A percentile compares a stretch with the other conserved stretches of the same genome.
phyloP scores from a whole-genome alignment of 2,113 vertebrate species.

The Larimichthys crocea region DNA sequence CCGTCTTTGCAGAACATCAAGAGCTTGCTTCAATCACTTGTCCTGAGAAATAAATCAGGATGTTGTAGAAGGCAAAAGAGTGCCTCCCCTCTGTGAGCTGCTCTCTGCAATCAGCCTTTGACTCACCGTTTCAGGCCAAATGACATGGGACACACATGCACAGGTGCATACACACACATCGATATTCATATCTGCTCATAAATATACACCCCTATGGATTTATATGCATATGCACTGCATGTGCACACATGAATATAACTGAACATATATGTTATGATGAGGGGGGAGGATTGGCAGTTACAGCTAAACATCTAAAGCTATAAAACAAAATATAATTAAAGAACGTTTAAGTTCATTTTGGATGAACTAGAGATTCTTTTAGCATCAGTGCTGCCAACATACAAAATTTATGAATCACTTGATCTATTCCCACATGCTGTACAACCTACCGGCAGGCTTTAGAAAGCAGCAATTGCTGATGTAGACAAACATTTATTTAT shows the following conservation, averaged over 20 bases:
- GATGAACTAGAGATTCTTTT: background rate
- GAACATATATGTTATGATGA: background rate
- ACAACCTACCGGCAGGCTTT: slow-evolving; percentile 4
- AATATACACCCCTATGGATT: background rate
- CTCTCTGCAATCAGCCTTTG: slow-evolving; percentile 68
- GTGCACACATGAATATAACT: background rate
- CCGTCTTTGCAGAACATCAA: slow-evolving; percentile 32
- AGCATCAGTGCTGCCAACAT: background rate
- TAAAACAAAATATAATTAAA: background rate
- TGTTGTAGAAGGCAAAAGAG: slow-evolving; percentile 45
- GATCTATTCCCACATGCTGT: slow-evolving; percentile 16
- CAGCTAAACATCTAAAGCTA: background rate
- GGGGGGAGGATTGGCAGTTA: background rate
- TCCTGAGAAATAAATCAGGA: slow-evolving; percentile 50
- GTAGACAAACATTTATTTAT: slow-evolving; percentile 9
- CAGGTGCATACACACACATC: background rate
- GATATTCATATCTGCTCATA: background rate
- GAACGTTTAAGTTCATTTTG: slow-evolving; percentile 5
- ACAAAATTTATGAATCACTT: slow-evolving; percentile 10
- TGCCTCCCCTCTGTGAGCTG: slow-evolving; percentile 58
- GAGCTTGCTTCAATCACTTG: slow-evolving; percentile 61
- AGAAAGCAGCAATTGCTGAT: slow-evolving; percentile 10
- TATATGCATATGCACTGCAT: background rate
- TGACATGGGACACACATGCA: slow-evolving; percentile 14
- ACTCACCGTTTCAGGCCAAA: slow-evolving; percentile 48